Conservation (phyloP, 2,113 vertebrate species). For the Pseudorhombus dupliciocellatus region DNA sequence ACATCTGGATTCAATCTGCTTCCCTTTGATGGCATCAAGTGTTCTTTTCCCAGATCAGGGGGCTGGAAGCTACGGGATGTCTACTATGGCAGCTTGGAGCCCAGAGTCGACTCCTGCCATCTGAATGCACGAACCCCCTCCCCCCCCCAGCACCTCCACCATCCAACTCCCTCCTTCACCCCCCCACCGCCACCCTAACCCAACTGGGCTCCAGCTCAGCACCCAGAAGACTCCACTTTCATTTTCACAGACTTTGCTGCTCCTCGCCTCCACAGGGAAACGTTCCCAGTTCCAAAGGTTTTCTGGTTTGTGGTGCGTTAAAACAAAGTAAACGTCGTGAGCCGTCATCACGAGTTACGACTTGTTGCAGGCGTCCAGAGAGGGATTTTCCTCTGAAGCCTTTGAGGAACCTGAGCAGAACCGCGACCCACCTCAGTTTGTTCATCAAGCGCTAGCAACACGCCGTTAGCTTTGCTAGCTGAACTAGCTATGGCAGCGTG, state of each 20-base stretch:
- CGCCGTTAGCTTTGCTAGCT: background rate
- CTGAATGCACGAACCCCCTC: conserved; percentile 70
- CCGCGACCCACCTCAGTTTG: background rate
- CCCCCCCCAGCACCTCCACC: conserved; percentile 35
- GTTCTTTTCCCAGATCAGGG: conserved; percentile 94
- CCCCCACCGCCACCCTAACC: conserved; percentile 38
- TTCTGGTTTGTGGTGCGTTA: background rate
- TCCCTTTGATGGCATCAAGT: conserved; percentile 99
- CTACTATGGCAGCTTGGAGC: conserved; percentile 86
- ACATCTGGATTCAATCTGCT: conserved; percentile 98
- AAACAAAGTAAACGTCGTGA: background rate
- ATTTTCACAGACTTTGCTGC: background rate
- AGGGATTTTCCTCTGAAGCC: background rate
- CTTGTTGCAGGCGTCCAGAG: background rate
- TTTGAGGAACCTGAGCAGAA: too few relatives aligned
- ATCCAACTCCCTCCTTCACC: conserved; percentile 34
- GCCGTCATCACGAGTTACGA: background rate
- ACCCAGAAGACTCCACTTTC: background rate
- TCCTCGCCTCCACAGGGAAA: background rate
- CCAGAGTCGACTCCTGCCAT: conserved; percentile 79
- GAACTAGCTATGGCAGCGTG: too few relatives aligned
- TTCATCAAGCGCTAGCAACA: background rate
- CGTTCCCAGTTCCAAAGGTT: background rate
- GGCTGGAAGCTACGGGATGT: conserved; percentile 90
- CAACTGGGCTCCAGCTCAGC: background rate